phyloP scores from a whole-genome alignment of 2,113 vertebrate species.

The Lates calcarifer region DNA sequence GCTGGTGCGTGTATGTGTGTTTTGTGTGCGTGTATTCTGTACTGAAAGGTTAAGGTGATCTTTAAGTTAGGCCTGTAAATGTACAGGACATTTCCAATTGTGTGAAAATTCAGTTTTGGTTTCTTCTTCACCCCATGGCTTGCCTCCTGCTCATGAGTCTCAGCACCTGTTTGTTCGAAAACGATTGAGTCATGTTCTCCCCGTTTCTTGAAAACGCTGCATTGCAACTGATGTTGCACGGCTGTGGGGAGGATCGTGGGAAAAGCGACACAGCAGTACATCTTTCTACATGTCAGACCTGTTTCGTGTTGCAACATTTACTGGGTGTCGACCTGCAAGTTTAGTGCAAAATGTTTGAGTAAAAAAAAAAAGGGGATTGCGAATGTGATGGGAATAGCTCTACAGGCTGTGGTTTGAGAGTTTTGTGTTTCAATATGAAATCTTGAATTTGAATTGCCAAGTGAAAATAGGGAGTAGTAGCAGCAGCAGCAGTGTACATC shows the following conservation, averaged over 20 bases:
- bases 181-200: constrained; percentile 20
- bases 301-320: constrained; percentile 64
- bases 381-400: constrained; percentile 2
- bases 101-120: not conserved
- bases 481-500: not conserved
- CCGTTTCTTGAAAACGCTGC: constrained; percentile 24
- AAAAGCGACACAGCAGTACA: constrained; percentile 44
- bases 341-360: constrained; percentile 29
- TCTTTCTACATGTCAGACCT: constrained; percentile 56
- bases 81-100: not conserved
- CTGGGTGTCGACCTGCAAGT: constrained; percentile 62
- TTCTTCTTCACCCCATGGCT: too few relatives aligned
- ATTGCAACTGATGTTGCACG: constrained; percentile 34
- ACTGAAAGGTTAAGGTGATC: not conserved
- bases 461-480: not conserved
- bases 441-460: not conserved
- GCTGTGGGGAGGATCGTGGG: constrained; percentile 60
- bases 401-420: constrained; percentile 35
- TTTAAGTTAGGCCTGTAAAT: not conserved
- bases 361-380: constrained; percentile 44
- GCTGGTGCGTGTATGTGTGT: not conserved
- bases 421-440: constrained; percentile 3
- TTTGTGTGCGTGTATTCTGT: not conserved
- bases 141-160: not conserved
- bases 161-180: constrained; percentile 16